Percentiles rank a stretch among this genome's conserved stretches.
Conservation (phyloP, 2,888 invertebrate genomes). For the Dendrolimus pini region DNA sequence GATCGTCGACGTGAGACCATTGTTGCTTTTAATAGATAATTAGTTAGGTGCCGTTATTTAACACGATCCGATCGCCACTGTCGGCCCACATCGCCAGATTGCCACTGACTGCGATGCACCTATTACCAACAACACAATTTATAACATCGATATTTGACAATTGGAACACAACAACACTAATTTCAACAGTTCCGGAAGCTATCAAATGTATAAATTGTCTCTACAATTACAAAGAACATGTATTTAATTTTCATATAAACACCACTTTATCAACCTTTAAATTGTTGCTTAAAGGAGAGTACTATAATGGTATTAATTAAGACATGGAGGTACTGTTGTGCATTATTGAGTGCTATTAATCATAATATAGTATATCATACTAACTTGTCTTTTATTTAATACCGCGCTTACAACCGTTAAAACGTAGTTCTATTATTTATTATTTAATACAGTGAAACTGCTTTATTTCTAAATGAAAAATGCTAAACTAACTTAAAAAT, state of each 20-base stretch:
- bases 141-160: constrained; percentile 28
- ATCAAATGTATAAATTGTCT: not conserved
- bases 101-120: constrained; percentile 37
- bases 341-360: too few species aligned
- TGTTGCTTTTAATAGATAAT: constrained; percentile 71
- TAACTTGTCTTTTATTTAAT: too few species aligned
- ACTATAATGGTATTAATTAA: not conserved
- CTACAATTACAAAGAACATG: not conserved
- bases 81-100: constrained; percentile 45
- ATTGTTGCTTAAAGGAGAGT: not conserved
- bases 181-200: not conserved
- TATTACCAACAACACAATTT: constrained; percentile 23
- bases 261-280: not conserved
- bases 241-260: not conserved
- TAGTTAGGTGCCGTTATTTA: constrained; percentile 67
- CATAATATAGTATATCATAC: too few species aligned
- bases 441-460: too few species aligned
- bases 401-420: too few species aligned
- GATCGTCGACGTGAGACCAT: constrained; percentile 58
- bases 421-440: too few species aligned
- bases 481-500: too few species aligned
- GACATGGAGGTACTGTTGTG: not conserved
- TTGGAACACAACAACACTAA: constrained; percentile 24
- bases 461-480: too few species aligned
- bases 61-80: constrained; percentile 52